Conservation (phyloP, 2,113 vertebrate species). For the Osmerus mordax region DNA sequence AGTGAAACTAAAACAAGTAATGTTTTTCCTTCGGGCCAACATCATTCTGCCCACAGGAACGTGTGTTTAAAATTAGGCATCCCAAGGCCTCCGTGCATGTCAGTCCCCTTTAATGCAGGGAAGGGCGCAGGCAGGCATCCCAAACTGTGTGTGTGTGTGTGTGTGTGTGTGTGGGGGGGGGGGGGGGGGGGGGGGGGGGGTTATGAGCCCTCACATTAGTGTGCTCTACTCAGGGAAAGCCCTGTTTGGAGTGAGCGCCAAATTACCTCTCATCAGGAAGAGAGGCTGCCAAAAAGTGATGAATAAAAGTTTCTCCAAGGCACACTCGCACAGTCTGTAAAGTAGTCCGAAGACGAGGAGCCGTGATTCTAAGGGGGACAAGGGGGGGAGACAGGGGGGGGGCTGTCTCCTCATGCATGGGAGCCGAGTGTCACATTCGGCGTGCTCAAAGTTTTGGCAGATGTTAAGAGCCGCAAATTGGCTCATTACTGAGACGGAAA, state of each 20-base stretch:
- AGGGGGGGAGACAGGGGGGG: neutral
- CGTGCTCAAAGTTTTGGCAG: slow-evolving; percentile 64
- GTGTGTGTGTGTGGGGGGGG: slow-evolving; percentile 15
- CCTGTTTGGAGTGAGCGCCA: slow-evolving; percentile 45
- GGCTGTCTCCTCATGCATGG: slow-evolving; percentile 58
- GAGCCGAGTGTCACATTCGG: slow-evolving; percentile 60
- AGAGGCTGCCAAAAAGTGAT: slow-evolving; percentile 43
- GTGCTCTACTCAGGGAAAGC: slow-evolving; percentile 28
- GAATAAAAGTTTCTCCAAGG: slow-evolving; percentile 49
- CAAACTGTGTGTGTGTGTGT: slow-evolving; percentile 13
- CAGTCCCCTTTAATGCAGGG: slow-evolving; percentile 11
- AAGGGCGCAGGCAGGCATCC: neutral
- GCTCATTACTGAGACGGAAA: slow-evolving; percentile 63
- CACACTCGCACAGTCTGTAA: slow-evolving; percentile 34
- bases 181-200: slow-evolving; percentile 2
- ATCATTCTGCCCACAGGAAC: slow-evolving; percentile 45
- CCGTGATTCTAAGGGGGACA: slow-evolving; percentile 53
- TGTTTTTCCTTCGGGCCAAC: slow-evolving; percentile 50
- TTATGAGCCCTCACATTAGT: slow-evolving; percentile 3
- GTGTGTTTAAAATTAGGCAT: slow-evolving; percentile 52
- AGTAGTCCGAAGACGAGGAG: slow-evolving; percentile 52
- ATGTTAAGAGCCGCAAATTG: slow-evolving; percentile 65
- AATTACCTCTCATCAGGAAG: slow-evolving; percentile 47
- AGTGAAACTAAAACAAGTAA: slow-evolving; percentile 40
- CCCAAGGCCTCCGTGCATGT: slow-evolving; percentile 5